Percentiles rank a stretch among this genome's conserved stretches.
phyloP scores from a whole-genome alignment of 2,113 vertebrate species.

The Chrysemys picta region DNA sequence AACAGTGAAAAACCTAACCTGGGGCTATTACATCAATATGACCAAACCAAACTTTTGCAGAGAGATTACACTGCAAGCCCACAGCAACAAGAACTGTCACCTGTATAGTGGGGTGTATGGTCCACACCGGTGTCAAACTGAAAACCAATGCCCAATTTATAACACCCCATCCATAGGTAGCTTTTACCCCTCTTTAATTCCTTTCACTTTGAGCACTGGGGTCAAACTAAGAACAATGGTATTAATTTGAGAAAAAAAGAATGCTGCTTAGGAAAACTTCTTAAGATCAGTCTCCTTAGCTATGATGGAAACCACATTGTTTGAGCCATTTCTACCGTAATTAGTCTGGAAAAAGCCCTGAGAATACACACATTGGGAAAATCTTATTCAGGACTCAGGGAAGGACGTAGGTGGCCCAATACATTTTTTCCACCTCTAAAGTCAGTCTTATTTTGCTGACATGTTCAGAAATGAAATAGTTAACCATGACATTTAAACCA shows the following conservation, averaged over 20 bases:
- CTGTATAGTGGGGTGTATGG: background rate
- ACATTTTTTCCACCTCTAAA: background rate
- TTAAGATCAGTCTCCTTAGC: background rate
- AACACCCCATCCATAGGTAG: background rate
- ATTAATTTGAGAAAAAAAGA: background rate
- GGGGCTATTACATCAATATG: background rate
- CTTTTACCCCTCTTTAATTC: background rate
- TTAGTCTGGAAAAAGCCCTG: background rate
- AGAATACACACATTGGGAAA: background rate
- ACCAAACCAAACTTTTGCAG: background rate
- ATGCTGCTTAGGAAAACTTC: background rate
- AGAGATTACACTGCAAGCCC: background rate
- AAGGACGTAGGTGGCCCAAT: background rate
- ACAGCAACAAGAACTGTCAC: background rate
- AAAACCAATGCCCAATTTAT: background rate
- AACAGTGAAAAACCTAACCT: background rate
- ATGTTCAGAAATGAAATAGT: background rate
- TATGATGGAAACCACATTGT: background rate
- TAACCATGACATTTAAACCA: background rate
- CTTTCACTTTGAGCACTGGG: background rate
- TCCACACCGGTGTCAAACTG: background rate
- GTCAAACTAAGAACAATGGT: background rate
- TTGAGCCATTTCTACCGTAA: background rate
- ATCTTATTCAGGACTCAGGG: background rate
- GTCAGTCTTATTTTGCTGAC: background rate